These are phyloP conservation scores for Megaleporinus macrocephalus DNA, from an alignment of 2,113 vertebrate species.

Conservation along the genomic window DNA sequence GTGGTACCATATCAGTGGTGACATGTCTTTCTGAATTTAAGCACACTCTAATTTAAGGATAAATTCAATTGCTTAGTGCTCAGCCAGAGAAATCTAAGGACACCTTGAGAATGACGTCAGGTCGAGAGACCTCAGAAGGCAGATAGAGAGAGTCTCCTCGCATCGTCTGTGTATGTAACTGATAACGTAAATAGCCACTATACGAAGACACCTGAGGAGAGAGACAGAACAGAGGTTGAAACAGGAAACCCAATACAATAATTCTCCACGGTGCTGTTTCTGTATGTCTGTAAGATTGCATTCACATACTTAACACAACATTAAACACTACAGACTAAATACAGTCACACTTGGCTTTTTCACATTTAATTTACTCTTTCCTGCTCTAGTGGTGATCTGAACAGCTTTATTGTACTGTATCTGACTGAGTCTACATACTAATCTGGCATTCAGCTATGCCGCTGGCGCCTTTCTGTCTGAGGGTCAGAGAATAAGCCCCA, in stretches of 20 bases:
- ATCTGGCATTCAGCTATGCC: too few relatives aligned
- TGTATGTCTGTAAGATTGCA: background rate
- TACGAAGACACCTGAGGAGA: constrained; percentile 90
- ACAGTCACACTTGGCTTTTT: background rate
- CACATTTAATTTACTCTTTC: background rate
- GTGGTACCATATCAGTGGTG: too few relatives aligned
- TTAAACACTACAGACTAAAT: background rate
- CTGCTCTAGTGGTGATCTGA: background rate
- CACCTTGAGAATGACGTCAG: constrained; percentile 92
- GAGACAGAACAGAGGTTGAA: background rate
- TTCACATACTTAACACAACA: background rate
- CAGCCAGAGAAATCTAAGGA: too few relatives aligned
- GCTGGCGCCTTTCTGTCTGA: background rate
- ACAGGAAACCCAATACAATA: too few relatives aligned
- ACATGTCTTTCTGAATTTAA: background rate
- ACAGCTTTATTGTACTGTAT: background rate
- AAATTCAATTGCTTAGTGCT: background rate
- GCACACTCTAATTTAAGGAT: background rate
- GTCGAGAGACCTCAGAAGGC: constrained; percentile 82
- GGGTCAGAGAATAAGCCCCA: background rate
- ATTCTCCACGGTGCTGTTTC: background rate
- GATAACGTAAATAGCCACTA: constrained; percentile 85
- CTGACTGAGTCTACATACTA: background rate
- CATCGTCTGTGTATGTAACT: constrained; percentile 84
- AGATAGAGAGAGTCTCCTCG: constrained; percentile 87